A percentile compares a stretch with the other conserved stretches of the same genome.
phyloP scores from a whole-genome alignment of 2,113 vertebrate species.

The Meles meles region DNA sequence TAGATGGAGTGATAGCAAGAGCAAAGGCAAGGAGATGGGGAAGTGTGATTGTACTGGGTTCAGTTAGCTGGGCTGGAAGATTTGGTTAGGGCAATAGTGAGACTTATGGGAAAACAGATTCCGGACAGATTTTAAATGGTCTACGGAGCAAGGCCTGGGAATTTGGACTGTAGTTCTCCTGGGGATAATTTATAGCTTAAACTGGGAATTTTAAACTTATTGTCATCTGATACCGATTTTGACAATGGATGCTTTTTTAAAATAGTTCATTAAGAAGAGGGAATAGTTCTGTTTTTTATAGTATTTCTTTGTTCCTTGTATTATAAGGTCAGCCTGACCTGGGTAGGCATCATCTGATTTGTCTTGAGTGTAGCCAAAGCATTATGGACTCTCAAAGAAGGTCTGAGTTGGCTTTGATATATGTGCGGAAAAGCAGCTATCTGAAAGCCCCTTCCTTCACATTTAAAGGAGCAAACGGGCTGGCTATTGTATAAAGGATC shows the following conservation, averaged over 20 bases:
- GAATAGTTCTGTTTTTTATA: background rate
- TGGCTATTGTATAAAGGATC: background rate
- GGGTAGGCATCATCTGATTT: background rate
- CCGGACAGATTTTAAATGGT: background rate
- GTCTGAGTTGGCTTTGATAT: slow-evolving; percentile 27
- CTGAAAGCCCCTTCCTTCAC: background rate
- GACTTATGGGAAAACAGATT: background rate
- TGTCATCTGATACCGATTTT: slow-evolving; percentile 35
- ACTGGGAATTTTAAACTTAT: slow-evolving; percentile 5
- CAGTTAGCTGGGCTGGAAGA: background rate
- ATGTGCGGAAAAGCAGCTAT: slow-evolving; percentile 22
- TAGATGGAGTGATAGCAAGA: background rate
- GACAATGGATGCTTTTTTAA: background rate
- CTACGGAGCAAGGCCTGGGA: background rate
- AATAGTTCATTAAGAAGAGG: background rate
- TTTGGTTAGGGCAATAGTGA: background rate
- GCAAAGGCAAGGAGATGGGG: background rate
- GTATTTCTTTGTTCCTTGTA: slow-evolving; percentile 46
- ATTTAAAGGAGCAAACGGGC: background rate
- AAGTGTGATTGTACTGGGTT: background rate
- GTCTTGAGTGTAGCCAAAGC: background rate
- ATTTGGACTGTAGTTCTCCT: background rate
- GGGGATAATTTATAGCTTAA: background rate
- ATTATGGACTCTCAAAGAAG: background rate
- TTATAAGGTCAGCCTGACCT: slow-evolving; percentile 19